These are phyloP conservation scores for Aurelia aurita DNA, from an alignment of 30 jellyfish, hydroid and myxozoan genomes.

Conservation along the genomic window DNA sequence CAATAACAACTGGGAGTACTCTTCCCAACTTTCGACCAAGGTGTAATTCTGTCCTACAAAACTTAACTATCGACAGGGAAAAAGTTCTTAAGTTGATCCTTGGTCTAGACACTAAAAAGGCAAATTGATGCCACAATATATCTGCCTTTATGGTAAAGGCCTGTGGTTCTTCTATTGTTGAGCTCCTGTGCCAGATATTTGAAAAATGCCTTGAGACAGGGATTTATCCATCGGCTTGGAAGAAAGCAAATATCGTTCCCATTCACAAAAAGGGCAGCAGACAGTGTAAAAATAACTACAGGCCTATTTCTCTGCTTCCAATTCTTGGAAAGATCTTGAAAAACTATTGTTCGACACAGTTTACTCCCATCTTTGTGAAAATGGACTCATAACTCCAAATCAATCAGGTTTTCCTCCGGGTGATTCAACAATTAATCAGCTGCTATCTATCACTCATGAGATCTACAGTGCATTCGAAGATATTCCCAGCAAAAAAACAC, in stretches of 20 bases:
- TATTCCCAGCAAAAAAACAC: too few species aligned
- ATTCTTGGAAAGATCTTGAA: conserved; percentile 17
- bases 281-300: too few species aligned
- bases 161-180: conserved; percentile 37
- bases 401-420: too few species aligned
- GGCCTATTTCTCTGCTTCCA: too few species aligned
- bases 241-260: too few species aligned
- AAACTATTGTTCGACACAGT: not conserved
- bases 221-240: too few species aligned
- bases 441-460: too few species aligned
- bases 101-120: conserved; percentile 32
- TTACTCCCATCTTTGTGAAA: conserved; percentile 21
- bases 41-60: conserved; percentile 13
- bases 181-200: conserved; percentile 24
- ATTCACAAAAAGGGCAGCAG: conserved; percentile 48
- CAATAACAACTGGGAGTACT: conserved; percentile 45
- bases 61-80: conserved; percentile 1
- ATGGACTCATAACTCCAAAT: too few species aligned
- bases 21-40: conserved; percentile 26
- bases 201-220: too few species aligned
- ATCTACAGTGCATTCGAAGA: too few species aligned
- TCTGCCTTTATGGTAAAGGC: conserved; percentile 20
- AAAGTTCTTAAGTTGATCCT: conserved; percentile 29
- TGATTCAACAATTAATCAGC: too few species aligned
- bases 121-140: conserved; percentile 27